phyloP scores from a whole-genome alignment of 2,113 vertebrate genomes.

The Laterallus jamaicensis region DNA sequence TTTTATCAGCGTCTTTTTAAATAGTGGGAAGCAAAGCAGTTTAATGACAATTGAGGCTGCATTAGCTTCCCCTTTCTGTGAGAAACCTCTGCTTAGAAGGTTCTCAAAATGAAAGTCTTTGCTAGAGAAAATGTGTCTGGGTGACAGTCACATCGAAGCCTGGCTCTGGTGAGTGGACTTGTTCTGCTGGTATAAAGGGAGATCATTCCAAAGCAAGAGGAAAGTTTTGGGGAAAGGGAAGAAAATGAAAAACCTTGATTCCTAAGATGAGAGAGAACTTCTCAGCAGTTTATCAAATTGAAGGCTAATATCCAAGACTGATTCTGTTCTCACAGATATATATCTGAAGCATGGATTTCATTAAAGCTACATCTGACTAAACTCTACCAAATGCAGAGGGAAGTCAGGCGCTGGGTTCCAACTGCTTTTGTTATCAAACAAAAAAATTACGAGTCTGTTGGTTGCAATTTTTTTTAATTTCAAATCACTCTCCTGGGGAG shows the following conservation, averaged over 20 bases:
- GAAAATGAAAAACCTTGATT: slow-evolving; percentile 25
- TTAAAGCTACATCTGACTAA: background rate
- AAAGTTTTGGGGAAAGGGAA: background rate
- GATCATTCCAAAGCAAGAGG: background rate
- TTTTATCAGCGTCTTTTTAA: background rate
- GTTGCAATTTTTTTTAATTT: slow-evolving; percentile 11
- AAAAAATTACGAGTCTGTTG: background rate
- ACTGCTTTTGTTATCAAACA: slow-evolving; percentile 39
- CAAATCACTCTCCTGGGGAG: background rate
- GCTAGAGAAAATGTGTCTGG: background rate
- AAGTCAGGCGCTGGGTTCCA: background rate
- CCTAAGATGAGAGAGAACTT: slow-evolving; percentile 32
- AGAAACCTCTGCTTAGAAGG: background rate
- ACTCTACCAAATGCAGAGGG: background rate
- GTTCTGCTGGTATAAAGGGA: background rate
- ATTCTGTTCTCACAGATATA: background rate
- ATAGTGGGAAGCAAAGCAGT: background rate
- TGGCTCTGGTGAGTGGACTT: background rate
- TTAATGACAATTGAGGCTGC: background rate
- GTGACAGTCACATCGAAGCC: background rate
- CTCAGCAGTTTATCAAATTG: slow-evolving; percentile 34
- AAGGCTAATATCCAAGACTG: slow-evolving; percentile 31
- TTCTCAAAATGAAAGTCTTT: background rate
- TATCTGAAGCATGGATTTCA: background rate
- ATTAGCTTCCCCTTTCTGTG: background rate